Conservation (phyloP, 1,140 invertebrate genomes). For the Monochamus saltuarius region DNA sequence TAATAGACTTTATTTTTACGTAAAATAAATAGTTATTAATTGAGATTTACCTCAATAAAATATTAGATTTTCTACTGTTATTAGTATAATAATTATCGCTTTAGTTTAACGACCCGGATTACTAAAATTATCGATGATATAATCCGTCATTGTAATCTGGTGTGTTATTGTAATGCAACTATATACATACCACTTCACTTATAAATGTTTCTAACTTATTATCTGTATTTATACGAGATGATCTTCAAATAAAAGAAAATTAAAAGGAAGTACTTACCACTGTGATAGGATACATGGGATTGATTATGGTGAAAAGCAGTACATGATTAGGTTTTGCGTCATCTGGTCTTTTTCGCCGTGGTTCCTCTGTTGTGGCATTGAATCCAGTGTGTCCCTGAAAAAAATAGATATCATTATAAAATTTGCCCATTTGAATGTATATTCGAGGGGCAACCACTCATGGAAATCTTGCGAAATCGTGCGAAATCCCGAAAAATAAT, state of each 20-base stretch:
- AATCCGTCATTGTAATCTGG: background rate
- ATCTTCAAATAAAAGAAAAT: too few species aligned
- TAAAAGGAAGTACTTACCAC: too few species aligned
- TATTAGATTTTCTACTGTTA: too few species aligned
- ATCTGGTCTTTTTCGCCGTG: constrained; percentile 64
- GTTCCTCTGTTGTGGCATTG: constrained; percentile 60
- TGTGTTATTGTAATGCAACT: background rate
- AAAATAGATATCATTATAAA: constrained; percentile 26
- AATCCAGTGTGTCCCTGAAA: constrained; percentile 62
- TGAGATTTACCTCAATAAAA: too few species aligned
- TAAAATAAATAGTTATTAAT: too few species aligned
- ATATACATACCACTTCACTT: background rate
- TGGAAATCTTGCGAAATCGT: too few species aligned
- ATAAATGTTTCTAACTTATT: too few species aligned
- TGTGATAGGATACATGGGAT: constrained; percentile 97
- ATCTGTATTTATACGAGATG: too few species aligned
- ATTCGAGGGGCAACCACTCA: background rate
- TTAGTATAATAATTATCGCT: too few species aligned
- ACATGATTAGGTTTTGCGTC: constrained; percentile 83
- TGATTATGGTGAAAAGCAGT: constrained; percentile 92
- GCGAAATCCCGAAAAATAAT: too few species aligned
- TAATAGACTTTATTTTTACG: too few species aligned
- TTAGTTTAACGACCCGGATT: too few species aligned
- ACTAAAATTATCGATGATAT: background rate
- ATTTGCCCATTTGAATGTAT: background rate